Conservation (phyloP, 1,140 invertebrate species). For the Tetragnatha versicolor region DNA sequence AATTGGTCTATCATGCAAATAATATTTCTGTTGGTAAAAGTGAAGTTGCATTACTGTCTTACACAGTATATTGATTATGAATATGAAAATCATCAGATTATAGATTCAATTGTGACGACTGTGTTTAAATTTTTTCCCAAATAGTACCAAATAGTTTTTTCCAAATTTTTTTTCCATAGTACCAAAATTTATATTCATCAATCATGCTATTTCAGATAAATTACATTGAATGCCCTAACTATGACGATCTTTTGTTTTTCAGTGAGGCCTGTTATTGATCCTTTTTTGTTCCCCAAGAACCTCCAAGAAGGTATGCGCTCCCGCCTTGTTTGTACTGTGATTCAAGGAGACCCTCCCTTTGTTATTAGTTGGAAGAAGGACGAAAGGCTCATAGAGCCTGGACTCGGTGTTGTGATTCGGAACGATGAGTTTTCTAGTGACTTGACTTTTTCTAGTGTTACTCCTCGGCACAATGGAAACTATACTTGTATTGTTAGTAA, state of each 20-base stretch:
- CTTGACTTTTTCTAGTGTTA: conserved; percentile 57
- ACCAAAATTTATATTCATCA: too few relatives aligned
- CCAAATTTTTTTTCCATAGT: too few relatives aligned
- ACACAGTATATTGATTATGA: too few relatives aligned
- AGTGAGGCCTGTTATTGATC: conserved; percentile 62
- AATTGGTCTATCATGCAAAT: too few relatives aligned
- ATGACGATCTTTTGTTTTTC: conserved; percentile 41
- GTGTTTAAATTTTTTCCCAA: too few relatives aligned
- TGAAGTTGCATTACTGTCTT: too few relatives aligned
- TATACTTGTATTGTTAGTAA: conserved; percentile 60
- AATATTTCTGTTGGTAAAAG: too few relatives aligned
- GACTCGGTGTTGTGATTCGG: conserved; percentile 58
- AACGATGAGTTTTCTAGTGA: conserved; percentile 64
- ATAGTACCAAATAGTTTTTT: too few relatives aligned
- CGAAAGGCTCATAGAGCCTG: conserved; percentile 59
- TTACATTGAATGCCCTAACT: too few relatives aligned
- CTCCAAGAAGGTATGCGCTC: conserved; percentile 75
- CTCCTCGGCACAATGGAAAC: conserved; percentile 59
- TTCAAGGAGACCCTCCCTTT: conserved; percentile 59
- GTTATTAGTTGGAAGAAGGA: conserved; percentile 59
- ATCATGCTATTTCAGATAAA: too few relatives aligned
- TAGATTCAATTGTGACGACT: too few relatives aligned
- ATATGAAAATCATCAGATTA: too few relatives aligned
- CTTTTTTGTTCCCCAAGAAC: conserved; percentile 62
- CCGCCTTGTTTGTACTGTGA: conserved; percentile 67